A percentile compares a stretch with the other conserved stretches of the same genome.
Conservation (phyloP, 2,888 invertebrate genomes). For the Orgyia antiqua region DNA sequence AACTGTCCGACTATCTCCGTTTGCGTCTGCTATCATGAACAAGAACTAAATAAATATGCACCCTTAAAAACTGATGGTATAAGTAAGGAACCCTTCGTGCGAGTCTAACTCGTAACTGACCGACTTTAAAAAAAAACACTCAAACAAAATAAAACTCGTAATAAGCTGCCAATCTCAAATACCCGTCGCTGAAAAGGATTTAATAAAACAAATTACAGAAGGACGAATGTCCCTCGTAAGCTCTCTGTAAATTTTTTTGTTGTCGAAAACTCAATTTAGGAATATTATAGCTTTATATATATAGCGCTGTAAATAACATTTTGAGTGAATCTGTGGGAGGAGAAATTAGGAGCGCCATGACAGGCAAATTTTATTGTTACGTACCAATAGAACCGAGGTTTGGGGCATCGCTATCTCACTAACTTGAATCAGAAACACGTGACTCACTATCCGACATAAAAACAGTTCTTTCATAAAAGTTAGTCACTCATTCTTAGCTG, state of each 20-base stretch:
- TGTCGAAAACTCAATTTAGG: constrained; percentile 11
- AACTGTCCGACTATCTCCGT: too few species aligned
- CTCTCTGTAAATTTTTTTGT: constrained; percentile 15
- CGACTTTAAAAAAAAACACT: too few species aligned
- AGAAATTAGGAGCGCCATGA: constrained; percentile 21
- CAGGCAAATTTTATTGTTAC: constrained; percentile 27
- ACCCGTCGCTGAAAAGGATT: constrained; percentile 13
- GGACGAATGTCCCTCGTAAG: constrained; percentile 6
- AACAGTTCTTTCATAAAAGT: constrained; percentile 12
- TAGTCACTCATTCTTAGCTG: constrained; percentile 7
- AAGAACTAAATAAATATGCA: too few species aligned
- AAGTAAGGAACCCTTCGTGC: too few species aligned
- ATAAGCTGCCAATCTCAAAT: constrained; percentile 4
- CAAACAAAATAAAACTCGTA: too few species aligned
- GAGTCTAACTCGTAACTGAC: too few species aligned
- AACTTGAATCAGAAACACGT: constrained; percentile 31
- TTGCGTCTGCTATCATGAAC: too few species aligned
- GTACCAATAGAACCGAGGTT: constrained; percentile 15
- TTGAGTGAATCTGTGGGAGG: constrained; percentile 16
- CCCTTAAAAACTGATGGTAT: too few species aligned
- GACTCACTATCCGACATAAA: constrained; percentile 24
- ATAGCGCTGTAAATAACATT: constrained; percentile 18
- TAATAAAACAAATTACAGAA: constrained; percentile 20
- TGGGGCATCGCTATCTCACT: constrained; percentile 15
- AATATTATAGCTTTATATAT: constrained; percentile 18